These are phyloP conservation scores for Psilopsiagon aurifrons DNA, from an alignment of 2,113 vertebrate species.

Conservation along the genomic window DNA sequence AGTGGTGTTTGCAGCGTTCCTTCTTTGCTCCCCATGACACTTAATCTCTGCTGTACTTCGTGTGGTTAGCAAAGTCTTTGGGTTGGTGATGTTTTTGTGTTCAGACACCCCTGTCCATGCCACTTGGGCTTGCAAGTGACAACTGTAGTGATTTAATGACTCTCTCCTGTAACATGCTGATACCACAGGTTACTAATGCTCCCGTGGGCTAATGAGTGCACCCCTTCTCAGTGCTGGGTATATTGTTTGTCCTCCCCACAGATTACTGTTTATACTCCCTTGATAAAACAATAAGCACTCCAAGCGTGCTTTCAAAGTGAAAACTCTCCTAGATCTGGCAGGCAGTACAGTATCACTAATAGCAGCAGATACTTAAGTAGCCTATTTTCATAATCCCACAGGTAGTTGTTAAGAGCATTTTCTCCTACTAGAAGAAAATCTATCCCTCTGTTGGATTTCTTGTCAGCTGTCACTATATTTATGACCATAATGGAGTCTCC, in stretches of 20 bases:
- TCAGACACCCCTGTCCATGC: not conserved
- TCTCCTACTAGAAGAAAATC: slow-evolving; percentile 35
- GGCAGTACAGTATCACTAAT: slow-evolving; percentile 38
- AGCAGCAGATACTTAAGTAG: slow-evolving; percentile 53
- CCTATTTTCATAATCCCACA: slow-evolving; percentile 63
- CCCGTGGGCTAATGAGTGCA: not conserved
- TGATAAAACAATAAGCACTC: slow-evolving; percentile 17
- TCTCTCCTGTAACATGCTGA: not conserved
- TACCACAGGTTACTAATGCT: not conserved
- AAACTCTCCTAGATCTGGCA: not conserved
- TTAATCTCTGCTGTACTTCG: not conserved
- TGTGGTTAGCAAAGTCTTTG: not conserved
- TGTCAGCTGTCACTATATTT: slow-evolving; percentile 52
- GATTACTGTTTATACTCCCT: not conserved
- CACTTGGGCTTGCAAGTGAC: not conserved
- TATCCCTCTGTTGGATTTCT: slow-evolving; percentile 46
- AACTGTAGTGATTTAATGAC: not conserved
- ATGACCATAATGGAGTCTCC: slow-evolving; percentile 58
- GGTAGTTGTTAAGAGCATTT: slow-evolving; percentile 57
- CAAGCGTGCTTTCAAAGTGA: not conserved
- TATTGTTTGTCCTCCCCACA: not conserved
- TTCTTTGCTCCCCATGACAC: not conserved
- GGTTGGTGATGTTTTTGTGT: not conserved
- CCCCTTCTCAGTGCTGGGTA: not conserved
- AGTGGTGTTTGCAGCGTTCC: not conserved